Conservation (phyloP, 37 sponge, comb jelly and placozoan genomes). For the Spongilla lacustris region DNA sequence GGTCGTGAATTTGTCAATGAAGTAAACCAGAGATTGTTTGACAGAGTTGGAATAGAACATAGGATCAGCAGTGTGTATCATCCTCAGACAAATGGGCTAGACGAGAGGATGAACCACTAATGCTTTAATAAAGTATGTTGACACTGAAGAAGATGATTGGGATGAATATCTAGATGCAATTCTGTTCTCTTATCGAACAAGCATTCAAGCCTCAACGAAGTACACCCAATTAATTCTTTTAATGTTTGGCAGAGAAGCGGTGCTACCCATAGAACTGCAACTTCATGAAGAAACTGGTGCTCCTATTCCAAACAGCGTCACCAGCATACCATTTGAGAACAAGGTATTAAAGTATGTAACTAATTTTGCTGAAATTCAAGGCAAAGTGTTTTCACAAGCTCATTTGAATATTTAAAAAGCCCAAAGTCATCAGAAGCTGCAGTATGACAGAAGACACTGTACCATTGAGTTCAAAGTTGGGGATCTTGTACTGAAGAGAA, state of each 20-base stretch:
- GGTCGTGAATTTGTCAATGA: slow-evolving; percentile 54
- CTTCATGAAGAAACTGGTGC: neutral
- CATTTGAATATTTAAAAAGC: slow-evolving; percentile 17
- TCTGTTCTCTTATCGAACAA: slow-evolving; percentile 46
- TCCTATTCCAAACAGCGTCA: too few relatives aligned
- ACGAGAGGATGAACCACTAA: slow-evolving; percentile 46
- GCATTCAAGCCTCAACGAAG: slow-evolving; percentile 37
- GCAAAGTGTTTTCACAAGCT: neutral
- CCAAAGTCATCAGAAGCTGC: slow-evolving; percentile 36
- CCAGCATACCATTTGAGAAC: too few relatives aligned
- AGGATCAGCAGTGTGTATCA: slow-evolving; percentile 37
- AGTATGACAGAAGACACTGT: slow-evolving; percentile 36
- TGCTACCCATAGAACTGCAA: slow-evolving; percentile 22
- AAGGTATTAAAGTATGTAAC: too few relatives aligned
- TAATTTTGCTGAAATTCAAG: too few relatives aligned
- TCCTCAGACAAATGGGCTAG: slow-evolving; percentile 51
- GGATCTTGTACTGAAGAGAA: neutral
- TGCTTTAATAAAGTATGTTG: neutral
- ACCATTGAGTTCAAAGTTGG: slow-evolving; percentile 16
- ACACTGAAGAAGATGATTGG: slow-evolving; percentile 32
- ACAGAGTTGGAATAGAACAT: slow-evolving; percentile 22
- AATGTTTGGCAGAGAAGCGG: slow-evolving; percentile 22
- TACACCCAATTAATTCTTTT: slow-evolving; percentile 26
- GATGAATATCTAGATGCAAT: slow-evolving; percentile 28
- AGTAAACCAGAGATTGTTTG: slow-evolving; percentile 16